Evolutionary conservation across 2,113 vertebrate genomes (phyloP).

Genomic region (Sciurus niger): DNA sequence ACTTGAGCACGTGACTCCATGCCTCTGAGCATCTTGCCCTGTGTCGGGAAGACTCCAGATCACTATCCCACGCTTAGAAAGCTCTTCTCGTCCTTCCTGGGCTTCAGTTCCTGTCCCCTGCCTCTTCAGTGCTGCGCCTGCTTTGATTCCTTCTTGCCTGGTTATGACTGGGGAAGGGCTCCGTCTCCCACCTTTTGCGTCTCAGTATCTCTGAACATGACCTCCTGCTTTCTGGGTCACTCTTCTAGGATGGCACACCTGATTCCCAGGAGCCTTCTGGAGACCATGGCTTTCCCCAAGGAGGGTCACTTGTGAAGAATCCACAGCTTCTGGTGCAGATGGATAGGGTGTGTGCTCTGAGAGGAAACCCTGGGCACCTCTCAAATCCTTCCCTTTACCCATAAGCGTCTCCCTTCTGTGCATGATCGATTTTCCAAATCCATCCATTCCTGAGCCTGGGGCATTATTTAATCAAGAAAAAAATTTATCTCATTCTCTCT

Average conservation of each 20-base stretch:
- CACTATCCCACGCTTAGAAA: neutral
- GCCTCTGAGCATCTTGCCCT: neutral
- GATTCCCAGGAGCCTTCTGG: neutral
- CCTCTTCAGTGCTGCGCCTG: neutral
- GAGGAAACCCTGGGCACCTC: neutral
- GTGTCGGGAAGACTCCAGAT: neutral
- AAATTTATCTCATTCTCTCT: slow-evolving; percentile 53
- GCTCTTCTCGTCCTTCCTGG: neutral
- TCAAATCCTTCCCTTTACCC: neutral
- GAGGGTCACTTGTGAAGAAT: neutral
- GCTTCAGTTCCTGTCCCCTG: too few relatives aligned
- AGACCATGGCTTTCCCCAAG: neutral
- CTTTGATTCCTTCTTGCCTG: neutral
- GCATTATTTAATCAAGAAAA: slow-evolving; percentile 61
- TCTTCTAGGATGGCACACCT: neutral
- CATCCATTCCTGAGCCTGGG: neutral
- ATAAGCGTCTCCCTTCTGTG: neutral
- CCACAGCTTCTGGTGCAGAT: neutral
- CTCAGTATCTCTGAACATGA: neutral
- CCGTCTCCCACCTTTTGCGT: neutral
- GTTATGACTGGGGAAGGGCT: neutral
- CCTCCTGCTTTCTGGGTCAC: neutral
- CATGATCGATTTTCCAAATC: neutral
- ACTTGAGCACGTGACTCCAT: neutral
- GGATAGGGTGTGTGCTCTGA: neutral